Base-by-base conservation (phyloP, 2,113 vertebrate genomes). In the Callospermophilus lateralis region DNA sequence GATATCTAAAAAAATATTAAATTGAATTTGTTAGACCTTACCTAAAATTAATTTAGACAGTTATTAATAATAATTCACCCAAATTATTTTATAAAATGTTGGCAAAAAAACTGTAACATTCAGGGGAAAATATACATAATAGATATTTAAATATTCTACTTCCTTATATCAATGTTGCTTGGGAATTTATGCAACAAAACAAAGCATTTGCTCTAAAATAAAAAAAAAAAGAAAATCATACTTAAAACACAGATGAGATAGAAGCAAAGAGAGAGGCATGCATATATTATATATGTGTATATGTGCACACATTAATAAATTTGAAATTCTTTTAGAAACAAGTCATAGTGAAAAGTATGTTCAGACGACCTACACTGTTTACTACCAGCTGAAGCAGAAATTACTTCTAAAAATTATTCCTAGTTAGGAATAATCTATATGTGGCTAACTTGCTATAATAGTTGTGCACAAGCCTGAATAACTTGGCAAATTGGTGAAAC, bases 381-480 rank as follows among this genome's bases (percentile, higher is more conserved):
- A 93, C 84, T 97, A 94, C 17, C 1, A 51, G 17, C 72, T 80
- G 80, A 97, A 87, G 96, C 76, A 84, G 84, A 97, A 97, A 96
- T 94, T 24, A 81, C 1, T 85, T 89, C 98, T 42, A 93, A 76
- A 83, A 90, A 84, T 95, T 96, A 92, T 92, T 95, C 42, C 17
- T 8, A 63, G 1, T 92, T 96, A 93, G 84, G 89, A 65, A 91
- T 94, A 93, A 84, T 92, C 51, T 72, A 91, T 51, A 15, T 42
- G 48, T 91, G 16, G 61, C 1, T 97, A 95, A 93, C 63, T 84
- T 70, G 26, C 77, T 96, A 97, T 70, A 61, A 39, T 92, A 92
- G 80, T 89, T 94, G 84, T 93, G 1, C 79, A 95, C 96, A 96
- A 94, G 81, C 11, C 74, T 87, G 13, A 79, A 45, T 12, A 51